Conservation (phyloP, 2,113 vertebrate genomes). For the Pygathrix nemaeus region DNA sequence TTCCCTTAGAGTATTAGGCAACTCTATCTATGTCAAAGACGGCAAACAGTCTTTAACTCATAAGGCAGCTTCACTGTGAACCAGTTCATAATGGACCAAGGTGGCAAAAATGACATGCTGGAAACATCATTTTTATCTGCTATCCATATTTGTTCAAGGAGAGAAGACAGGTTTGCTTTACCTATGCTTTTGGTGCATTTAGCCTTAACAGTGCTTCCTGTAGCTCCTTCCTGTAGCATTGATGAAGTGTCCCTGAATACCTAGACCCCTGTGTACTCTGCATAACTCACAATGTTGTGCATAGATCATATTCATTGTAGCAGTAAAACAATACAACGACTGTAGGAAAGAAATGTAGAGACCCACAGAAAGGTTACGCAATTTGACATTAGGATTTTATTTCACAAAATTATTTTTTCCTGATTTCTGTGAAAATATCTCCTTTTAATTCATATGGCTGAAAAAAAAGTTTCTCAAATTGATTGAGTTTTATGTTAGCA, state of each 20-base stretch:
- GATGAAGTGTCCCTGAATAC: not conserved
- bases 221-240: not conserved
- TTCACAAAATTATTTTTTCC: not conserved
- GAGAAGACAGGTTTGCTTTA: not conserved
- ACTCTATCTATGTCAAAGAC: not conserved
- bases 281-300: not conserved
- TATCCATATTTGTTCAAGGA: not conserved
- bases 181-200: not conserved
- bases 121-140: not conserved
- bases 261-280: fast-evolving
- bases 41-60: not conserved
- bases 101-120: fast-evolving
- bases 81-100: not conserved
- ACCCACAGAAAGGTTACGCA: not conserved
- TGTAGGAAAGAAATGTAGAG: not conserved
- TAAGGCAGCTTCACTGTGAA: not conserved
- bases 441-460: not conserved
- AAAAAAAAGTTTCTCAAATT: not conserved
- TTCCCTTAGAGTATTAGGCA: not conserved
- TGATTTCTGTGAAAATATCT: not conserved
- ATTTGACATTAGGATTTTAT: not conserved
- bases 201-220: not conserved
- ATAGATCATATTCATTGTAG: not conserved
- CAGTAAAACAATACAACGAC: not conserved
- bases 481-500: not conserved